A percentile compares a stretch with the other conserved stretches of the same genome.
phyloP scores from a whole-genome alignment of 2,113 vertebrate genomes.

The Eulemur macaco region DNA sequence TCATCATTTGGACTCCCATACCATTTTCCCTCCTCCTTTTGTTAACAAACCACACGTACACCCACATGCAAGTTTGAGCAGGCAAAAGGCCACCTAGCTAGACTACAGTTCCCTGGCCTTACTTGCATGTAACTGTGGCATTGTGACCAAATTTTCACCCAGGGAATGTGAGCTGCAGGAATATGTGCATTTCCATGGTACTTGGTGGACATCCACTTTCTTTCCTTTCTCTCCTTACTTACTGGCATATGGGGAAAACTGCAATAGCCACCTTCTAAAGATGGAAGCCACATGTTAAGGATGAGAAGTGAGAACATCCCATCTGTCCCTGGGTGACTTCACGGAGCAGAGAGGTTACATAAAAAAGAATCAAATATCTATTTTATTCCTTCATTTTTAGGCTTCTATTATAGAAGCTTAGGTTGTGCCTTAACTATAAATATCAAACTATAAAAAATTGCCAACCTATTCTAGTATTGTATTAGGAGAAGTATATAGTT shows the following conservation, averaged over 20 bases:
- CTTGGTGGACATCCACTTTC: neutral
- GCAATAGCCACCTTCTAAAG: neutral
- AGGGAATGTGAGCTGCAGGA: neutral
- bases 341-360: neutral
- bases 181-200: neutral
- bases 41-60: neutral
- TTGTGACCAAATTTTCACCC: neutral
- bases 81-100: neutral
- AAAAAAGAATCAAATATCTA: neutral
- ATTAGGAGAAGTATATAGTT: neutral
- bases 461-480: neutral
- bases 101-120: neutral
- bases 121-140: neutral
- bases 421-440: neutral
- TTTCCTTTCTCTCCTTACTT: neutral
- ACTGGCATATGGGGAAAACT: neutral
- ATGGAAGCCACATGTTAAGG: neutral
- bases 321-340: neutral
- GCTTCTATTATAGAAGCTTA: neutral
- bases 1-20: neutral
- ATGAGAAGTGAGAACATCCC: neutral
- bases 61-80: neutral
- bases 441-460: neutral
- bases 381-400: neutral
- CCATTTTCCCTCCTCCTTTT: constrained; percentile 3